phyloP scores from a whole-genome alignment of 2,888 invertebrate genomes.

The Diogma glabrata region DNA sequence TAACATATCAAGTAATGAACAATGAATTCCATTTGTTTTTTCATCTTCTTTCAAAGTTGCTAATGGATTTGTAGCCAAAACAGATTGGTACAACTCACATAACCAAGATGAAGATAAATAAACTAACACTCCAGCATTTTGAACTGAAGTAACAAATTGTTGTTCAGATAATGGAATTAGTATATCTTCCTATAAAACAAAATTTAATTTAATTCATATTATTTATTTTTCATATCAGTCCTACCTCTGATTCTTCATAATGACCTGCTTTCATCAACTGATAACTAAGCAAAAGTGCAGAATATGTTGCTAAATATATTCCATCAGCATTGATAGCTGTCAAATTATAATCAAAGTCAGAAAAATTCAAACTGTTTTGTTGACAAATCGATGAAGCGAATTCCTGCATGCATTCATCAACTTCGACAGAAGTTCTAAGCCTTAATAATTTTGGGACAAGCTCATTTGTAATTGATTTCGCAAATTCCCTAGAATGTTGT shows the following conservation, averaged over 20 bases:
- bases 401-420: slow-evolving; percentile 83
- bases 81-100: slow-evolving; percentile 80
- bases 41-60: slow-evolving; percentile 30
- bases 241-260: slow-evolving; percentile 48
- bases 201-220: too few species aligned
- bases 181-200: slow-evolving; percentile 25
- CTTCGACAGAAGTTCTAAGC: slow-evolving; percentile 69
- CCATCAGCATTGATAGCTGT: slow-evolving; percentile 85
- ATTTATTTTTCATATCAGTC: too few species aligned
- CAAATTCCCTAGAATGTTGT: slow-evolving; percentile 75
- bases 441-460: slow-evolving; percentile 65
- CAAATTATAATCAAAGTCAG: slow-evolving; percentile 45
- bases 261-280: slow-evolving; percentile 66
- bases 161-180: slow-evolving; percentile 59
- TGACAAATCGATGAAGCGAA: slow-evolving; percentile 87
- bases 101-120: slow-evolving; percentile 91
- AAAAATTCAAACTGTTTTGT: slow-evolving; percentile 43
- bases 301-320: slow-evolving; percentile 82
- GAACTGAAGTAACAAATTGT: slow-evolving; percentile 84
- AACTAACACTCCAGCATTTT: slow-evolving; percentile 83
- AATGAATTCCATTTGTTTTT: slow-evolving; percentile 27
- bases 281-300: slow-evolving; percentile 69
- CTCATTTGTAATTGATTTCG: slow-evolving; percentile 59
- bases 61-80: slow-evolving; percentile 48
- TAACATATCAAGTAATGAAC: slow-evolving; percentile 36